Evolutionary conservation across 1,140 invertebrate genomes (phyloP).

Genomic region (Dufourea novaeangliae): DNA sequence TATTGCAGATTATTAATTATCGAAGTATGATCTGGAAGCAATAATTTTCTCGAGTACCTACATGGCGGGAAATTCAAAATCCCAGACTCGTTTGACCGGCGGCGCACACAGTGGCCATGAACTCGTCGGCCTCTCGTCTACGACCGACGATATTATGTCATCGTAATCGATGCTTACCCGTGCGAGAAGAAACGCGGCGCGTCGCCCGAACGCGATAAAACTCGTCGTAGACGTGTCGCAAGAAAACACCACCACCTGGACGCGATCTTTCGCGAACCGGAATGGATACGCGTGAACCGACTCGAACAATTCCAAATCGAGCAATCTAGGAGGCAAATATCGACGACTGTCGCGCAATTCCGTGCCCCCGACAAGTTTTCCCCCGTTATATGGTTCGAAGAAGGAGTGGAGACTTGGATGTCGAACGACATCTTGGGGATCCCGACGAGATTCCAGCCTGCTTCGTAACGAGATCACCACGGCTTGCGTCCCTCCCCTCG

Average conservation of each 20-base stretch:
- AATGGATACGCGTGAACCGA: neutral
- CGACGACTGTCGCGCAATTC: constrained; percentile 21
- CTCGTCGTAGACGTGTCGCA: neutral
- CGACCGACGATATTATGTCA: constrained; percentile 35
- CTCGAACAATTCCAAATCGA: neutral
- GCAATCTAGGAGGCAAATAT: constrained; percentile 5
- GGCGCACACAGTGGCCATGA: constrained; percentile 27
- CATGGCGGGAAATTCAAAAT: constrained; percentile 16
- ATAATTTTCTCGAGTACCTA: too few relatives aligned
- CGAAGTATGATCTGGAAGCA: too few relatives aligned
- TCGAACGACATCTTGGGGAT: constrained; percentile 1
- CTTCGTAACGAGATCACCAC: constrained; percentile 18
- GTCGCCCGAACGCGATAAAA: neutral
- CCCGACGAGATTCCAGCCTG: neutral
- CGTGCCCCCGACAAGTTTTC: constrained; percentile 37
- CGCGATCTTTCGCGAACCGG: too few relatives aligned
- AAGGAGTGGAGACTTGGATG: constrained; percentile 15
- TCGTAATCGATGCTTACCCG: constrained; percentile 33
- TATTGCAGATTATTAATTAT: too few relatives aligned
- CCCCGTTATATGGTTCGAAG: neutral
- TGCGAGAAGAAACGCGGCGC: neutral
- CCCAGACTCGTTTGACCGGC: neutral
- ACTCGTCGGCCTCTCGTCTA: constrained; percentile 9
- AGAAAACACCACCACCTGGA: neutral
- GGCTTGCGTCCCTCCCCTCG: neutral